Base-by-base conservation (phyloP, 2,797 vertebrate genomes). In the Falco concolor region DNA sequence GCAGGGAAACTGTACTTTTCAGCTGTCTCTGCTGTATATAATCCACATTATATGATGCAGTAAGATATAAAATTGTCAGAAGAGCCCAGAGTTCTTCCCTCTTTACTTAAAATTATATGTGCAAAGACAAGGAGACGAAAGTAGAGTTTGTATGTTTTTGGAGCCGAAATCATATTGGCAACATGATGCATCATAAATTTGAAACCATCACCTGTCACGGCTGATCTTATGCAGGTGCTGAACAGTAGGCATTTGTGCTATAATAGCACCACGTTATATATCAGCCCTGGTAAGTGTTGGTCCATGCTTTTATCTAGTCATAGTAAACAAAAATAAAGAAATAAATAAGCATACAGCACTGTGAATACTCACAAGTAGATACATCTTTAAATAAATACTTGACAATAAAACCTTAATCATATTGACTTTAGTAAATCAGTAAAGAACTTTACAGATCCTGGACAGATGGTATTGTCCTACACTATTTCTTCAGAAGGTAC, bases 51-150 rank as follows among this genome's bases (percentile, higher is more conserved):
- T 63, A 94, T 32, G 42, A 91, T 90, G 78, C 65, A 96, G 84
- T 76, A 74, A 45, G 78, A 91, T 79, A 95, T 30, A 89, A 96
- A 87, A 89, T 95, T 96, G 69, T 87, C 78, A 96, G 89, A 69
- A 81, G 63, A 95, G 30, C 50, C 82, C 57, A 61, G 50, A 67
- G 27, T 54, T 87, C 2, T 60, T 78, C 64, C 49, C 17, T 67
- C 42, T 89, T 70, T 87, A 32, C 45, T 88, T 90, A 87, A 89
- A 89, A 94, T 89, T 70, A 42, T 77, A 92, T 21, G 61, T 93
- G 42, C 57, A 87, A 84, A 94, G 49, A 77, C 45, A 87, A 78
- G 65, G 75, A 80, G 14, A 87, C 68, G 57, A 72, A 81, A 89
- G 67, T 28, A 79, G 74, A 81, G 5, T 69, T 67, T 82, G 53